These are phyloP conservation scores for Philereme vetulata DNA, from an alignment of 2,888 invertebrate genomes.

Conservation along the genomic window DNA sequence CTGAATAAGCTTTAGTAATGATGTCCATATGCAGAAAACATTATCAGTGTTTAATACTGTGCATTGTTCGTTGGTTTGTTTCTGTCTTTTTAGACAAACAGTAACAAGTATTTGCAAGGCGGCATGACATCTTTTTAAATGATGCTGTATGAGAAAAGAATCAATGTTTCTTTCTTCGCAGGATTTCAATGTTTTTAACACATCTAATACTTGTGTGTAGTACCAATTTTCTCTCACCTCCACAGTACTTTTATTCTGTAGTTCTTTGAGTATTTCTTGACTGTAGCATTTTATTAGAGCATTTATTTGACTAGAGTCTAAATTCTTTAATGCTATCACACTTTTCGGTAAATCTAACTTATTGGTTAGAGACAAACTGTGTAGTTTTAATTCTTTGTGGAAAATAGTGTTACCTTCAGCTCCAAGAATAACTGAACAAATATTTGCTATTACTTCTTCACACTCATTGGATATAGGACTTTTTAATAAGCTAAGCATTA, in stretches of 20 bases:
- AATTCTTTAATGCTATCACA: conserved; percentile 53
- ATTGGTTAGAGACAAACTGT: conserved; percentile 59
- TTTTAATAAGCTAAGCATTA: conserved; percentile 52
- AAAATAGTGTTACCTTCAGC: conserved; percentile 52
- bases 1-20: conserved; percentile 51
- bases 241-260: conserved; percentile 39
- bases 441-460: conserved; percentile 49
- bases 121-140: conserved; percentile 57
- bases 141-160: conserved; percentile 53
- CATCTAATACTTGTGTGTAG: conserved; percentile 55
- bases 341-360: conserved; percentile 53
- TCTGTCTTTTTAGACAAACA: conserved; percentile 44
- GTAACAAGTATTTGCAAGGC: conserved; percentile 58
- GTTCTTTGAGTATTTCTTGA: conserved; percentile 50
- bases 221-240: conserved; percentile 57
- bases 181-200: conserved; percentile 53
- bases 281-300: conserved; percentile 53
- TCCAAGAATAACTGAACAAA: conserved; percentile 56
- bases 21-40: conserved; percentile 45
- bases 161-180: conserved; percentile 56
- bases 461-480: conserved; percentile 41
- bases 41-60: conserved; percentile 43
- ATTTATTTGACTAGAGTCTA: conserved; percentile 60
- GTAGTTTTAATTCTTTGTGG: conserved; percentile 55
- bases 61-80: conserved; percentile 18